A percentile compares a stretch with the other conserved stretches of the same genome.
Evolutionary conservation across 2,113 vertebrate species (phyloP).

Genomic region (Podarcis muralis): DNA sequence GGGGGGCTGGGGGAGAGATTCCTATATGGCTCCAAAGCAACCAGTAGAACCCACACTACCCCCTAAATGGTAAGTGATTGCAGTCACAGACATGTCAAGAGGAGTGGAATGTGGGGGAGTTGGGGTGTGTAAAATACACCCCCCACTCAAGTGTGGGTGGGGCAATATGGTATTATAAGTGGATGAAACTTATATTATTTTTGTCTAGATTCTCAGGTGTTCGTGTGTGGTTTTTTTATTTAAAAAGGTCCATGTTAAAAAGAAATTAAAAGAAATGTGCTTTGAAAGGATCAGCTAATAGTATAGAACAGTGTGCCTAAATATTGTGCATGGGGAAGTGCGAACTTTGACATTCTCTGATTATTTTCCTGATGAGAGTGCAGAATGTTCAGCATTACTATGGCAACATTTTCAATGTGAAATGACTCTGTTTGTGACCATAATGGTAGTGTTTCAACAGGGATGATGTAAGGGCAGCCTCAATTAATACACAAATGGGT

Average conservation of each 20-base stretch:
- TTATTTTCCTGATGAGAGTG: slow-evolving; percentile 45
- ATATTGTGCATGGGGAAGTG: slow-evolving; percentile 20
- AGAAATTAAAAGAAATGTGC: neutral
- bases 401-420: slow-evolving; percentile 50
- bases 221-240: too few relatives aligned
- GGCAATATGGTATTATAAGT: neutral
- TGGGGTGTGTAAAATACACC: too few relatives aligned
- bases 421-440: slow-evolving; percentile 45
- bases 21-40: too few relatives aligned
- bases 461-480: slow-evolving; percentile 40
- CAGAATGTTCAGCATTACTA: slow-evolving; percentile 42
- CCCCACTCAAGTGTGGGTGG: too few relatives aligned
- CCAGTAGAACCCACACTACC: too few relatives aligned
- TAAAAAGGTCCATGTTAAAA: neutral
- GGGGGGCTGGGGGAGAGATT: too few relatives aligned
- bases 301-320: neutral
- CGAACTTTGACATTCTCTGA: slow-evolving; percentile 33
- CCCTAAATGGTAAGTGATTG: too few relatives aligned
- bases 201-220: neutral
- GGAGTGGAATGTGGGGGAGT: too few relatives aligned
- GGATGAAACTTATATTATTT: neutral
- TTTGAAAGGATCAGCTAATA: neutral
- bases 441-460: slow-evolving; percentile 19
- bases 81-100: too few relatives aligned
- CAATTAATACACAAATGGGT: slow-evolving; percentile 14